phyloP scores from a whole-genome alignment of 2,888 invertebrate species.

The Agonopterix alstromeriana region DNA sequence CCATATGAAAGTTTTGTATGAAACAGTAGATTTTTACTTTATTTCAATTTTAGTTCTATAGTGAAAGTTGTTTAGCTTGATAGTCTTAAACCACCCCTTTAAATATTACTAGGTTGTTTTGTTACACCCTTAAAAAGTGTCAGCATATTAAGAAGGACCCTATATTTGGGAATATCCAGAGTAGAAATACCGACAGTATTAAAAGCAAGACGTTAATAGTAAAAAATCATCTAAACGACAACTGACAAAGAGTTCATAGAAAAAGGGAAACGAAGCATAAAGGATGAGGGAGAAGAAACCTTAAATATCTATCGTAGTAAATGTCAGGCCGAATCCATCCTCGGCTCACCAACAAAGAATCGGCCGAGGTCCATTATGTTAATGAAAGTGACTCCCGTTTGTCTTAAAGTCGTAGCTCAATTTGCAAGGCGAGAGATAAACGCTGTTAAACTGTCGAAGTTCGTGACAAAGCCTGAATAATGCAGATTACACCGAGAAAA shows the following conservation, averaged over 20 bases:
- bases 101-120: no score
- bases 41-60: no score
- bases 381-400: conserved; percentile 76
- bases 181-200: no score
- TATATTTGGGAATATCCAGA: no score
- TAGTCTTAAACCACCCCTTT: no score
- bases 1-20: no score
- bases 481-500: conserved; percentile 76
- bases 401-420: conserved; percentile 77
- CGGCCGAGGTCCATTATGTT: conserved; percentile 72
- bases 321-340: conserved; percentile 52
- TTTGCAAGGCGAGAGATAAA: conserved; percentile 77
- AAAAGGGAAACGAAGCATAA: conserved; percentile 12
- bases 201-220: no score
- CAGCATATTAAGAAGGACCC: no score
- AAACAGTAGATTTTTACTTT: no score
- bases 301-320: conserved; percentile 12
- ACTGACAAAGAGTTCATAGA: neutral
- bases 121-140: no score
- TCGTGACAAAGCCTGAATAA: conserved; percentile 77
- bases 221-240: neutral
- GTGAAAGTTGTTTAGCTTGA: no score
- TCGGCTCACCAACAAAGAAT: conserved; percentile 68
- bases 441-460: conserved; percentile 77
- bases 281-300: conserved; percentile 5